Conservation (phyloP, 1,140 invertebrate species). For the Ptiloglossa arizonensis region DNA sequence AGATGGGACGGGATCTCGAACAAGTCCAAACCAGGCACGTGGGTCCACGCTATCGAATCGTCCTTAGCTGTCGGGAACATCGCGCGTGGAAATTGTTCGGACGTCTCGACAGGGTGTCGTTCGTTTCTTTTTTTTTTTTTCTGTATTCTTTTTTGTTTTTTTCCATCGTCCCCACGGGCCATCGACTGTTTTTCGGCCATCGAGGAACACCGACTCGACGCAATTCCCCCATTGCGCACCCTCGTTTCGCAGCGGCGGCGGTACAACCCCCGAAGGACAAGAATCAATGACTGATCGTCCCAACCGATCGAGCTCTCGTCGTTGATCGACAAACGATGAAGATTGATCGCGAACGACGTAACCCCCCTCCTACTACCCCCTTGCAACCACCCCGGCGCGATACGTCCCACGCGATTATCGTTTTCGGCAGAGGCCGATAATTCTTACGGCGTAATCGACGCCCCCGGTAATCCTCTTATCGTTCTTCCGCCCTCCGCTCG, state of each 20-base stretch:
- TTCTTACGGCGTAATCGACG: conserved; percentile 40
- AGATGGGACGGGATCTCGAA: too few species aligned
- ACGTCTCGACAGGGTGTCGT: conserved; percentile 17
- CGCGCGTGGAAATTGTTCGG: conserved; percentile 24
- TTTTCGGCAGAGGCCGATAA: conserved; percentile 46
- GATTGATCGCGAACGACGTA: conserved; percentile 53
- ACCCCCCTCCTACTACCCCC: too few species aligned
- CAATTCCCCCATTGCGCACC: conserved; percentile 12
- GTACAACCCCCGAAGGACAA: conserved; percentile 41
- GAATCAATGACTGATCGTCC: conserved; percentile 60
- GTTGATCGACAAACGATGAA: conserved; percentile 60
- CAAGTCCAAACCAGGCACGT: too few species aligned
- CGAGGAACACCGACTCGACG: conserved; percentile 5
- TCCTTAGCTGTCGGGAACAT: neutral
- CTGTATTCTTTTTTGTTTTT: too few species aligned
- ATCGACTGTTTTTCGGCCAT: neutral
- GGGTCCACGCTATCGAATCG: too few species aligned
- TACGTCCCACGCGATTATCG: conserved; percentile 48
- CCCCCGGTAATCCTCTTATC: conserved; percentile 31
- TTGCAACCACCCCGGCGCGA: neutral
- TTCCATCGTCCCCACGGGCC: too few species aligned
- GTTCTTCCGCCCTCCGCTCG: neutral
- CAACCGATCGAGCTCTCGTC: neutral
- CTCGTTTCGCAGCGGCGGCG: conserved; percentile 10
- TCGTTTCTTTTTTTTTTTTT: neutral